Conservation (phyloP, 2,797 vertebrate genomes). For the Rachycentron canadum region DNA sequence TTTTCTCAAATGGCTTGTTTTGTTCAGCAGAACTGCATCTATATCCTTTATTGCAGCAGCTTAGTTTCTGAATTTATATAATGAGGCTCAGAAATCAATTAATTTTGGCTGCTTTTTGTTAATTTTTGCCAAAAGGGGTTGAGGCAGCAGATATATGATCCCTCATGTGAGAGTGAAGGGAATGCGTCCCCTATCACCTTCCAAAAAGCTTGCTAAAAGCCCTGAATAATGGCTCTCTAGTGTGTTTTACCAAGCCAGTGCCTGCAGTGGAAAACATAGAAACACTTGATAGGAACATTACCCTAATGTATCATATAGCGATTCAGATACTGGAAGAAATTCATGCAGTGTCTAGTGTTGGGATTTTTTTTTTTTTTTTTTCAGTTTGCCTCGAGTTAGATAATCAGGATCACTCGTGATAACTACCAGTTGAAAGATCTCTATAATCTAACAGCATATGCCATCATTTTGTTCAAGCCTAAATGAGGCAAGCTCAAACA, state of each 20-base stretch:
- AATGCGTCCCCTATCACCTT: slow-evolving; percentile 64
- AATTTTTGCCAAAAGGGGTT: slow-evolving; percentile 37
- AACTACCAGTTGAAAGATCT: slow-evolving; percentile 5
- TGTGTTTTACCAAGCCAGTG: slow-evolving; percentile 40
- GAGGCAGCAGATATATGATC: slow-evolving; percentile 65
- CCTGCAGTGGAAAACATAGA: slow-evolving; percentile 50
- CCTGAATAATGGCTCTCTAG: slow-evolving; percentile 59
- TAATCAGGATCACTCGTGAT: background rate
- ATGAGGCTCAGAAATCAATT: slow-evolving; percentile 59
- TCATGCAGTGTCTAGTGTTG: slow-evolving; percentile 8
- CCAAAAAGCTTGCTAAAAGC: slow-evolving; percentile 66
- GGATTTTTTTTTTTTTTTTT: slow-evolving; percentile 13
- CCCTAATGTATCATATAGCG: slow-evolving; percentile 43
- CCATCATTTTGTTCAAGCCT: background rate
- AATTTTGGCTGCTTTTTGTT: slow-evolving; percentile 41
- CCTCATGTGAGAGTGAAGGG: slow-evolving; percentile 39
- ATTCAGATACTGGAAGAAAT: slow-evolving; percentile 40
- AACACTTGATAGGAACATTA: slow-evolving; percentile 51
- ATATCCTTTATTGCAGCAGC: slow-evolving; percentile 19
- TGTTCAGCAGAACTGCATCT: background rate
- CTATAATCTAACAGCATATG: background rate
- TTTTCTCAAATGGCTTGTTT: background rate
- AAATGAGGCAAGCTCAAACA: slow-evolving; percentile 31
- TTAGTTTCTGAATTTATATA: slow-evolving; percentile 47
- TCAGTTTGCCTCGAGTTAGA: background rate